These are phyloP conservation scores for Lepidocolaptes lacrymiger DNA, from an alignment of 2,797 vertebrate genomes.

Conservation along the genomic window DNA sequence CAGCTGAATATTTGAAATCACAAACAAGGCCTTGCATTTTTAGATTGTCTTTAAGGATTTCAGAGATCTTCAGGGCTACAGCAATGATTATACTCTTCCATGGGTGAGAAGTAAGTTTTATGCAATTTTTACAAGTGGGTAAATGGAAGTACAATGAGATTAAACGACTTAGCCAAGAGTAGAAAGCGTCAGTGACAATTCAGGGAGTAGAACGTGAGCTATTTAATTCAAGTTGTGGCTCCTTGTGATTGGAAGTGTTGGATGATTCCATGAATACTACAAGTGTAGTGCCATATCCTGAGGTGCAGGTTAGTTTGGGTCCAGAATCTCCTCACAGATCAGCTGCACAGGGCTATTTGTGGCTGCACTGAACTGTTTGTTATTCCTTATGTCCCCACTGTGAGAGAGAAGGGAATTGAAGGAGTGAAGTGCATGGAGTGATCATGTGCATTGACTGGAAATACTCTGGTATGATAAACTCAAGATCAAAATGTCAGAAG, in stretches of 20 bases:
- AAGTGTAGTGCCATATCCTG: no score
- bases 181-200: not conserved
- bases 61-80: not conserved
- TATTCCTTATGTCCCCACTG: not conserved
- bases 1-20: not conserved
- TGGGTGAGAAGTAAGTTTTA: not conserved
- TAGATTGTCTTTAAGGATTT: not conserved
- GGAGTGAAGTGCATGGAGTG: not conserved
- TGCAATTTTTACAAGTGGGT: not conserved
- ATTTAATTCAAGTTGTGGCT: not conserved
- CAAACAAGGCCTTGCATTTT: not conserved
- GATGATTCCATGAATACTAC: accelerated
- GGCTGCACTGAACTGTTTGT: not conserved
- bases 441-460: not conserved
- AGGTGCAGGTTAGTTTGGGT: not conserved
- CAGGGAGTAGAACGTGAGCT: not conserved
- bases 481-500: not conserved
- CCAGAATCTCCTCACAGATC: not conserved
- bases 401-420: not conserved
- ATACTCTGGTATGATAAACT: not conserved
- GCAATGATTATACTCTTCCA: not conserved
- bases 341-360: not conserved
- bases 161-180: not conserved
- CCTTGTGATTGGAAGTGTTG: not conserved
- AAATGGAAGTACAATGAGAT: not conserved